Evolutionary conservation across 2,888 invertebrate genomes (phyloP).

Genomic region (Choristoneura rosaceana): DNA sequence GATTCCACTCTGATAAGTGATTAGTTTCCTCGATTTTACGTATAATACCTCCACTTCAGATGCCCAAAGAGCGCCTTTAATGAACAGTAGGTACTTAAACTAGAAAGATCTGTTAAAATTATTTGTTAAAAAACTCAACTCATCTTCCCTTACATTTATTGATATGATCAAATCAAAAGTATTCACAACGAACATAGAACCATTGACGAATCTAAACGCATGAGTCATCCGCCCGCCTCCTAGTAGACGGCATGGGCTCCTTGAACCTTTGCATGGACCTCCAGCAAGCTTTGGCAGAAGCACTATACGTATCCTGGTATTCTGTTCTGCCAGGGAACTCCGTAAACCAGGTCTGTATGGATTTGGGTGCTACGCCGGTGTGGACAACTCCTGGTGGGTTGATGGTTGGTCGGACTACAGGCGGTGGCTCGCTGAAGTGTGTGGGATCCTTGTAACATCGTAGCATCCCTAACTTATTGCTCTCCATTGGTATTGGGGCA

Average conservation of each 20-base stretch:
- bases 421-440: constrained; percentile 81
- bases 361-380: constrained; percentile 76
- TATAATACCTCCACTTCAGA: no score
- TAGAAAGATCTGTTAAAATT: neutral
- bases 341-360: constrained; percentile 81
- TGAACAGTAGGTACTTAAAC: no score
- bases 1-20: no score
- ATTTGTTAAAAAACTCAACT: constrained; percentile 43
- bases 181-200: constrained; percentile 2
- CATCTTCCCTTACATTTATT: constrained; percentile 61
- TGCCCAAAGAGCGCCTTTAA: no score
- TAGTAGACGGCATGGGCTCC: constrained; percentile 87
- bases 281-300: constrained; percentile 85
- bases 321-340: constrained; percentile 87
- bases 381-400: constrained; percentile 76
- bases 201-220: constrained; percentile 66
- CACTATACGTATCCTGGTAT: constrained; percentile 86
- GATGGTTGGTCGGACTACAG: constrained; percentile 83
- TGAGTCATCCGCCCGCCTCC: constrained; percentile 84
- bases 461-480: constrained; percentile 82
- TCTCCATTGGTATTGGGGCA: constrained; percentile 85
- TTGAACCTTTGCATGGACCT: constrained; percentile 87
- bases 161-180: constrained; percentile 4
- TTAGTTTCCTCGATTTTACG: no score
- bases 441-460: constrained; percentile 87